Base-by-base conservation (phyloP, 1,140 invertebrate genomes). In the Drosophila nasuta region DNA sequence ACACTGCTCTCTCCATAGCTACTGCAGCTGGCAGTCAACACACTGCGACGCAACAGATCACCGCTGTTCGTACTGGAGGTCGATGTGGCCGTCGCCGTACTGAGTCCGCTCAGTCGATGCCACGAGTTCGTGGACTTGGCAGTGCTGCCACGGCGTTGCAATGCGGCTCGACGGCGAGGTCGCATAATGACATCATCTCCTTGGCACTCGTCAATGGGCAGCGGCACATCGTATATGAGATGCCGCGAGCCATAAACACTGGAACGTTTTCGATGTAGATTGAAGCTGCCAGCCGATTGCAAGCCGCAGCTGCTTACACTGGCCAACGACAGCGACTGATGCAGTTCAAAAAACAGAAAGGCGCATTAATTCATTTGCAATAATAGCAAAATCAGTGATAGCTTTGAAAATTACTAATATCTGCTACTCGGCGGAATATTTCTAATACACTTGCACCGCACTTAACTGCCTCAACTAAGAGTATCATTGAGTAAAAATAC, bases 161-260 rank as follows among this genome's bases (percentile, higher is more conserved):
- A 25, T 2, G 75, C 56, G 1, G 58, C 52, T 1, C 83, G 70
- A 1, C 88, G 85, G 3, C 91, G 80, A n/a, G 91, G 86, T 3
- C 89, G 74, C 75, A 92, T 74, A 8, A 91, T 82, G 0, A 92
- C 86, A 65, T 89, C 89, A 13, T 92, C 92, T 3, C 77, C 89
- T 41, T 93, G 93, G 74, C 94, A 95, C 75, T 95, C 95, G 63
- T 95, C 95, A 6, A 93, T 94, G 2, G 95, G 94, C 11, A 95
- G 82, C 8, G 94, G 94, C 25, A 95, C 92, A 77, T 95, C 95
- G 68, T 95, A 94, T 15, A 94, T 94, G 45, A 95, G 93, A 77
- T 95, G 95, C 17, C 94, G 92, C 0, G 94, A 95, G 0, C 94
- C 93, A 25, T 93, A 94, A 25, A 94, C 91, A 10, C 93, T 93